Evolutionary conservation across 2,797 vertebrate genomes (phyloP).

Genomic region (Hemitrygon akajei): DNA sequence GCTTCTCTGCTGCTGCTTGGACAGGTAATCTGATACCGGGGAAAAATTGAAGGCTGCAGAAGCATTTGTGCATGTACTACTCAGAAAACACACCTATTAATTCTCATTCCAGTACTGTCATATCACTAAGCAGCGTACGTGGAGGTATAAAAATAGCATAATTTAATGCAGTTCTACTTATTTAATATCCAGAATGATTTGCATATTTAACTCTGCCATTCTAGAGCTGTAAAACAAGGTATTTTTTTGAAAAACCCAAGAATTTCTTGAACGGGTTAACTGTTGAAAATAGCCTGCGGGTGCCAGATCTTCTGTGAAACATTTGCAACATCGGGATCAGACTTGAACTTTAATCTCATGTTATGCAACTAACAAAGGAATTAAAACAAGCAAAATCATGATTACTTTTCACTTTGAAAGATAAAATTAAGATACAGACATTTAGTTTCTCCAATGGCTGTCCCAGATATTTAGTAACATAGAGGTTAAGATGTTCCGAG

Average conservation of each 20-base stretch:
- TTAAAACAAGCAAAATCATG: background rate
- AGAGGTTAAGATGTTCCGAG: constrained; percentile 44
- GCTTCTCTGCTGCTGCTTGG: background rate
- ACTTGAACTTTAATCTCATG: background rate
- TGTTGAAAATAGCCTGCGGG: background rate
- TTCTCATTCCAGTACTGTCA: background rate
- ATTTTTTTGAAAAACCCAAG: background rate
- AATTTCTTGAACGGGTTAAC: background rate
- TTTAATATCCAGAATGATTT: background rate
- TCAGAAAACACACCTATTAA: background rate
- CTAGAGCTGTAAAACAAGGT: background rate
- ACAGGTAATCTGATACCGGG: background rate
- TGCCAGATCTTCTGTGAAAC: background rate
- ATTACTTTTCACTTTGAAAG: background rate
- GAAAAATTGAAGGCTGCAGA: background rate
- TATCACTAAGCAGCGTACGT: background rate
- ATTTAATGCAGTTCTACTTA: background rate
- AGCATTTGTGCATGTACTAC: background rate
- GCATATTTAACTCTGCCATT: background rate
- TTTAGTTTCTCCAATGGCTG: constrained; percentile 48
- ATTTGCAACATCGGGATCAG: background rate
- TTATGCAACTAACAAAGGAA: background rate
- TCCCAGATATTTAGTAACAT: constrained; percentile 40
- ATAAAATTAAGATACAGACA: constrained; percentile 41
- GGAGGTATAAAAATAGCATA: background rate